Evolutionary conservation across 2,888 invertebrate genomes (phyloP).

Genomic region (Bruchidius siliquastri): DNA sequence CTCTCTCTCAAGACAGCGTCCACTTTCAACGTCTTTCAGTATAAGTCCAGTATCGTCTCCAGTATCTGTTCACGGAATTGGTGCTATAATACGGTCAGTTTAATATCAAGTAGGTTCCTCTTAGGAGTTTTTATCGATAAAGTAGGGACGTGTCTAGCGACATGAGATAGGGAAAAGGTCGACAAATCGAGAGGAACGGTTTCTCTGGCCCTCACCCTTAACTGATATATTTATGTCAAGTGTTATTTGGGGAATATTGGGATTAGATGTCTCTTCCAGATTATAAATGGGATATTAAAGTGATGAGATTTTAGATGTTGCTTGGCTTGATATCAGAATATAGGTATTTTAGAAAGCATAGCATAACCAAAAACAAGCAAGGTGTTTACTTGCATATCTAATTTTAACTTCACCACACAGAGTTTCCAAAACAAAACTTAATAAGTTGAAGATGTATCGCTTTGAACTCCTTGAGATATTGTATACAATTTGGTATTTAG

Average conservation of each 20-base stretch:
- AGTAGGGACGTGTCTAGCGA: slow-evolving; percentile 10
- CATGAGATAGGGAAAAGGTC: background rate
- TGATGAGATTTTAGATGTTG: background rate
- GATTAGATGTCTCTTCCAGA: background rate
- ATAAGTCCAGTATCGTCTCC: slow-evolving; percentile 5
- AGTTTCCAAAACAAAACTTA: too few species aligned
- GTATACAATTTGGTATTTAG: too few species aligned
- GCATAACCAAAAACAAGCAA: too few species aligned
- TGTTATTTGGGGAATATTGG: background rate
- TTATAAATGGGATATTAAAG: background rate
- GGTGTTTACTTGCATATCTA: too few species aligned
- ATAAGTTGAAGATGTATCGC: too few species aligned
- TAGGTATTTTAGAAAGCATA: too few species aligned
- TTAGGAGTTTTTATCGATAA: slow-evolving; percentile 28
- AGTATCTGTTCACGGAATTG: slow-evolving; percentile 17
- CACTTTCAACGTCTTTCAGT: background rate
- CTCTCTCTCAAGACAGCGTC: background rate
- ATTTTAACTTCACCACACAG: too few species aligned
- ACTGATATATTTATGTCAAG: background rate
- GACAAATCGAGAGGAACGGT: background rate
- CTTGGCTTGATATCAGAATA: too few species aligned
- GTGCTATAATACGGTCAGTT: slow-evolving; percentile 36
- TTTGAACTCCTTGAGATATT: too few species aligned
- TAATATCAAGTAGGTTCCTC: slow-evolving; percentile 35
- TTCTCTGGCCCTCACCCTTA: background rate